Conservation (phyloP, 2,888 invertebrate genomes). For the Machimus rusticus region DNA sequence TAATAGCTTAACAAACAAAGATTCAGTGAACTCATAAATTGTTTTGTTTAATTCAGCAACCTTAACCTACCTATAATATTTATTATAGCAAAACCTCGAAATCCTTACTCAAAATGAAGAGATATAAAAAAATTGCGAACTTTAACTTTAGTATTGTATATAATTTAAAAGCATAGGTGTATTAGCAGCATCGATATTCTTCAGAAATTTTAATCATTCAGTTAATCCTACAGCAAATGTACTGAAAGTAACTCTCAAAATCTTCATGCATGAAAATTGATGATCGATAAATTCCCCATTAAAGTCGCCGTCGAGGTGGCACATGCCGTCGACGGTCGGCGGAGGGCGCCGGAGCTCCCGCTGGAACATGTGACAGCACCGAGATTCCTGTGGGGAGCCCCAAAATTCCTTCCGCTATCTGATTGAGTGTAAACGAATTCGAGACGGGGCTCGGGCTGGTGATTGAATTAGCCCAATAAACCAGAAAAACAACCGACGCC, state of each 20-base stretch:
- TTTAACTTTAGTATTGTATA: too few species aligned
- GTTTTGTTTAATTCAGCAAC: too few species aligned
- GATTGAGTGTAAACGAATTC: slow-evolving; percentile 61
- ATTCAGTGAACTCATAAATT: too few species aligned
- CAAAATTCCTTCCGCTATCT: slow-evolving; percentile 55
- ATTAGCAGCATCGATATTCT: not conserved
- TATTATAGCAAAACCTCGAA: too few species aligned
- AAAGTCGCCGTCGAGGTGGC: slow-evolving; percentile 55
- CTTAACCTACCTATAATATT: too few species aligned
- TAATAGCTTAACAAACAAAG: too few species aligned
- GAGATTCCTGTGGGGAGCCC: slow-evolving; percentile 48
- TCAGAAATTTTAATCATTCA: slow-evolving; percentile 2
- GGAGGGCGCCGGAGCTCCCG: not conserved
- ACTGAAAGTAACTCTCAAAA: slow-evolving; percentile 44
- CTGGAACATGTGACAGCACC: slow-evolving; percentile 43
- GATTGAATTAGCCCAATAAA: slow-evolving; percentile 64
- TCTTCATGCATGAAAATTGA: slow-evolving; percentile 45
- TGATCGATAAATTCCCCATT: slow-evolving; percentile 62
- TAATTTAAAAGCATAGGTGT: too few species aligned
- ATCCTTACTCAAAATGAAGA: too few species aligned
- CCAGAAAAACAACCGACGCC: slow-evolving; percentile 60
- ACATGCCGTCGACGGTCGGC: slow-evolving; percentile 9
- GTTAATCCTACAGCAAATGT: slow-evolving; percentile 42
- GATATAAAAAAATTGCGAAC: too few species aligned
- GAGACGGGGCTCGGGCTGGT: slow-evolving; percentile 52